Conservation (phyloP, 1,140 invertebrate genomes). For the Bombus turneri region DNA sequence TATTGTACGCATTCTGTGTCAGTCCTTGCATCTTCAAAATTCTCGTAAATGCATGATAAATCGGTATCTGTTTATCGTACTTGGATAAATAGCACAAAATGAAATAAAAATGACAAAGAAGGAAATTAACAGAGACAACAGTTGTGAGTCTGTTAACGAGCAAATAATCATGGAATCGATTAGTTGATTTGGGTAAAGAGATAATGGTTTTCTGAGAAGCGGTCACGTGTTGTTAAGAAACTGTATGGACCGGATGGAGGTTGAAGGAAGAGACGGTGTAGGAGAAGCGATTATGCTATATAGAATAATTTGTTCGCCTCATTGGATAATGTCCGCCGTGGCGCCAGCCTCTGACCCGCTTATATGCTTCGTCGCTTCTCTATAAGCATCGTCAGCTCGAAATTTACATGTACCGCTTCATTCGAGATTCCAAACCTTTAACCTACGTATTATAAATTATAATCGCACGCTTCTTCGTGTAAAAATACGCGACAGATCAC, state of each 20-base stretch:
- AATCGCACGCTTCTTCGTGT: too few species aligned
- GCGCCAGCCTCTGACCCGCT: slow-evolving; percentile 67
- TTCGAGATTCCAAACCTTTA: slow-evolving; percentile 26
- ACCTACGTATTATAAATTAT: not conserved
- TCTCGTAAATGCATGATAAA: not conserved
- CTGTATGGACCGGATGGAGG: slow-evolving; percentile 45
- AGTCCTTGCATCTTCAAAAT: not conserved
- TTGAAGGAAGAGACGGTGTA: slow-evolving; percentile 52
- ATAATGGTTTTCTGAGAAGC: slow-evolving; percentile 56
- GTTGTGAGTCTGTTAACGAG: not conserved
- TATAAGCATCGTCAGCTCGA: slow-evolving; percentile 28
- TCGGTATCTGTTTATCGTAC: accelerated
- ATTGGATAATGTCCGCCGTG: slow-evolving; percentile 72
- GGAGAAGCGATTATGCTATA: slow-evolving; percentile 71
- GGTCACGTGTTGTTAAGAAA: slow-evolving; percentile 48
- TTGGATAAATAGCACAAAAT: not conserved
- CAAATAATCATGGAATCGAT: slow-evolving; percentile 11
- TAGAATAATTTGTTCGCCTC: slow-evolving; percentile 69
- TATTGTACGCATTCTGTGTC: too few species aligned
- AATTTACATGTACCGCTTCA: slow-evolving; percentile 42
- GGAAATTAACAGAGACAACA: too few species aligned
- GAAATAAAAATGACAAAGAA: not conserved
- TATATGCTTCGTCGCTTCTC: slow-evolving; percentile 52
- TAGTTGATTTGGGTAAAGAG: slow-evolving; percentile 20
- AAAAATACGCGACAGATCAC: too few species aligned